Evolutionary conservation across 2,113 vertebrate genomes (phyloP).

Genomic region (Gavialis gangeticus): DNA sequence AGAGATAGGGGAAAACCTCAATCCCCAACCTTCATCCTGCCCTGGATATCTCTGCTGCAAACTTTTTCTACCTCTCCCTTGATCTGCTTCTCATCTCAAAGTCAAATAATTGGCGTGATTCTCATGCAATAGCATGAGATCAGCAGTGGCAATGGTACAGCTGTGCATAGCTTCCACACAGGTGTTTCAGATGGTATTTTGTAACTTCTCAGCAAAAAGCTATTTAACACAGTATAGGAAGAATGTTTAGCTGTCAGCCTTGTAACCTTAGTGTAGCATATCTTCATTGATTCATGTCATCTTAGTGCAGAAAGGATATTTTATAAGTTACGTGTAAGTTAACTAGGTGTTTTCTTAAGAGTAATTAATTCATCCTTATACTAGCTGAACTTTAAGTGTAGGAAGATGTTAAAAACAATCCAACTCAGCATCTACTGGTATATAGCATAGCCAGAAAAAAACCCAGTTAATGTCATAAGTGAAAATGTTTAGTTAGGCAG

Average conservation of each 20-base stretch:
- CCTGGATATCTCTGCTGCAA: neutral
- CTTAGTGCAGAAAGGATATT: neutral
- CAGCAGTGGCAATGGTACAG: neutral
- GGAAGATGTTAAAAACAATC: neutral
- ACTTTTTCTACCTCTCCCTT: neutral
- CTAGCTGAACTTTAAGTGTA: neutral
- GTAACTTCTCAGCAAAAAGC: neutral
- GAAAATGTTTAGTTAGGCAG: neutral
- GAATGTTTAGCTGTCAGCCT: neutral
- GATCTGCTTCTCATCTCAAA: neutral
- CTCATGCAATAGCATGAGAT: neutral
- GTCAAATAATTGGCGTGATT: neutral
- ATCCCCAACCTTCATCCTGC: too few species aligned
- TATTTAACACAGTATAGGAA: neutral
- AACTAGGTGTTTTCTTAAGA: neutral
- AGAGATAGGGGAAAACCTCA: neutral
- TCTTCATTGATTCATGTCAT: neutral
- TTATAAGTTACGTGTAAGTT: neutral
- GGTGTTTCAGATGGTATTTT: neutral
- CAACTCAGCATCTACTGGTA: neutral
- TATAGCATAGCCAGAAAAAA: neutral
- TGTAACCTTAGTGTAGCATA: neutral
- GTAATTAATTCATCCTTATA: neutral
- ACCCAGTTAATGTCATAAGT: neutral
- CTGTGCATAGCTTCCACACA: rapidly evolving